Percentiles rank a stretch among this genome's conserved stretches.
phyloP scores from a whole-genome alignment of 2,113 vertebrate species.

The Coracopsis vasa region DNA sequence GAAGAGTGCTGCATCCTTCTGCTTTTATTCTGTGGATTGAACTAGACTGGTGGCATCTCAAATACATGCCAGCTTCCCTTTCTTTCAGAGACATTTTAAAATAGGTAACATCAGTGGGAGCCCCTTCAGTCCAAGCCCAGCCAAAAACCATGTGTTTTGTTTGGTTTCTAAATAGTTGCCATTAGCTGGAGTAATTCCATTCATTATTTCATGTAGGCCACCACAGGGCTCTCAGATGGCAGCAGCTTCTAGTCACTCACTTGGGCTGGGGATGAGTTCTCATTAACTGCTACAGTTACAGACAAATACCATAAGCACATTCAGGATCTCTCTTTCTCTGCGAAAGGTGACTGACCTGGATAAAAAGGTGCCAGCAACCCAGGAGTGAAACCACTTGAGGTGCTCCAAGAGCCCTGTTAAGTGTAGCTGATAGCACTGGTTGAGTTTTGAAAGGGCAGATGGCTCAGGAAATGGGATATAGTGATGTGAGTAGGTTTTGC shows the following conservation, averaged over 20 bases:
- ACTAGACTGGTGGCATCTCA: not conserved
- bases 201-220: conserved; percentile 11
- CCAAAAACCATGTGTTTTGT: not conserved
- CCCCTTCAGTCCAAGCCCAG: not conserved
- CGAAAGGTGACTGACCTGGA: not conserved
- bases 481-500: not conserved
- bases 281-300: not conserved
- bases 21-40: not conserved
- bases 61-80: not conserved
- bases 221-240: not conserved
- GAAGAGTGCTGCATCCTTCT: not conserved
- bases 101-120: not conserved
- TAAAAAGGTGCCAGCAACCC: not conserved
- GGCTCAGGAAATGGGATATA: not conserved
- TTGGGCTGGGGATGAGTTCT: not conserved
- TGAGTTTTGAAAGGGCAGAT: not conserved
- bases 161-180: not conserved
- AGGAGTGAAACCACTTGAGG: not conserved
- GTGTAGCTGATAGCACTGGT: not conserved
- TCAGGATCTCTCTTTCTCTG: not conserved
- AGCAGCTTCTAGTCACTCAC: not conserved
- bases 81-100: not conserved
- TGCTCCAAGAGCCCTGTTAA: not conserved
- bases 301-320: not conserved
- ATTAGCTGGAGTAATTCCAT: conserved; percentile 25